Conservation (phyloP, 2,888 invertebrate genomes). For the Acheta domesticus region DNA sequence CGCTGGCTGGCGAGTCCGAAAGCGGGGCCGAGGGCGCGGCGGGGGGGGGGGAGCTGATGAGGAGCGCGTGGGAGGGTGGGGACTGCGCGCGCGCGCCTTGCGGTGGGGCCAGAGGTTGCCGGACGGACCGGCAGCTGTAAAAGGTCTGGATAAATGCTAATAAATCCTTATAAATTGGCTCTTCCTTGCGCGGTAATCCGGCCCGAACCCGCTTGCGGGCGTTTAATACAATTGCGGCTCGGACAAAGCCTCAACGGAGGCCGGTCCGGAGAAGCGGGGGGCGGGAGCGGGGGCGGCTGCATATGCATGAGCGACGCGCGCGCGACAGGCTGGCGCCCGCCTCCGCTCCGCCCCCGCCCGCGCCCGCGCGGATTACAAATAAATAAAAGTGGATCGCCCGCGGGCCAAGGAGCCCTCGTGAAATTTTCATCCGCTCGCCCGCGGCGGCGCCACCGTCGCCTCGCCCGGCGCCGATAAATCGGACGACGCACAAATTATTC, state of each 20-base stretch:
- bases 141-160: conserved; percentile 1
- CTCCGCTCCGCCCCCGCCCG: not conserved
- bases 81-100: too few relatives aligned
- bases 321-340: not conserved
- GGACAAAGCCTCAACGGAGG: not conserved
- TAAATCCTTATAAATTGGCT: not conserved
- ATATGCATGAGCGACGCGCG: not conserved
- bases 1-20: too few relatives aligned
- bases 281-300: not conserved
- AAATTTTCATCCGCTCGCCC: too few relatives aligned
- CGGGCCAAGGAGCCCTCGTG: too few relatives aligned
- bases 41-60: too few relatives aligned
- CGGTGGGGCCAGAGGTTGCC: not conserved
- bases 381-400: not conserved
- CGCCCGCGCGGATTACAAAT: not conserved
- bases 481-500: too few relatives aligned
- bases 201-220: not conserved
- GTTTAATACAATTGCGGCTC: not conserved
- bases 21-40: too few relatives aligned
- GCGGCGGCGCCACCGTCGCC: too few relatives aligned
- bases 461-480: too few relatives aligned
- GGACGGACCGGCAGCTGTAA: not conserved
- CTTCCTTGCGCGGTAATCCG: not conserved
- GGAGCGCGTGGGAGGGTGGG: too few relatives aligned
- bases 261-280: not conserved